phyloP scores from a whole-genome alignment of 2,888 invertebrate species.

The Hemaris fuciformis region DNA sequence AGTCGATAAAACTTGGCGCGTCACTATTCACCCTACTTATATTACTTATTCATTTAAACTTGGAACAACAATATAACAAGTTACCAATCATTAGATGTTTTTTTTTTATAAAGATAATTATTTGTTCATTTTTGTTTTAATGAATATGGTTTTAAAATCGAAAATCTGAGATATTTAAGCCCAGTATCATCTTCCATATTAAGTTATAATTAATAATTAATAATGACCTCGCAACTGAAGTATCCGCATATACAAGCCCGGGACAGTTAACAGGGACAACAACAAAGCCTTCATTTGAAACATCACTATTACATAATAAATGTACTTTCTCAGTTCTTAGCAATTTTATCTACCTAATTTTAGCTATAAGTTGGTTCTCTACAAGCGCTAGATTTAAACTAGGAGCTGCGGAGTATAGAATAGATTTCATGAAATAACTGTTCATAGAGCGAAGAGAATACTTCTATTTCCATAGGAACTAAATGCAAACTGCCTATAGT shows the following conservation, averaged over 20 bases:
- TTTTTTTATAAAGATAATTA: background rate
- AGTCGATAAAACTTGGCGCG: background rate
- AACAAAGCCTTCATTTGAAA: background rate
- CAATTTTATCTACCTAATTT: background rate
- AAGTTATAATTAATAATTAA: too few species aligned
- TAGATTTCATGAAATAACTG: background rate
- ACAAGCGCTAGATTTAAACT: background rate
- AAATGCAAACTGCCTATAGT: background rate
- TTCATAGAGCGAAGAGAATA: background rate
- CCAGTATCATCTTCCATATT: background rate
- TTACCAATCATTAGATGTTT: background rate
- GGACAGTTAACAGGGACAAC: background rate
- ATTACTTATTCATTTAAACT: too few species aligned
- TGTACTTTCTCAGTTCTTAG: background rate
- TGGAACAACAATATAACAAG: background rate
- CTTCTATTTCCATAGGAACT: background rate
- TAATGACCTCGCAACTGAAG: background rate
- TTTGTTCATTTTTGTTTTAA: background rate
- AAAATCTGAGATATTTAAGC: background rate
- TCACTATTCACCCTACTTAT: too few species aligned
- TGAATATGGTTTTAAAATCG: background rate
- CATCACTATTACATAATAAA: background rate
- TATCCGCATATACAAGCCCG: background rate
- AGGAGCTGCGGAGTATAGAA: background rate
- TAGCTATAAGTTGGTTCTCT: background rate